phyloP scores from a whole-genome alignment of 2,888 invertebrate species.

The Sinotaia quadrata region DNA sequence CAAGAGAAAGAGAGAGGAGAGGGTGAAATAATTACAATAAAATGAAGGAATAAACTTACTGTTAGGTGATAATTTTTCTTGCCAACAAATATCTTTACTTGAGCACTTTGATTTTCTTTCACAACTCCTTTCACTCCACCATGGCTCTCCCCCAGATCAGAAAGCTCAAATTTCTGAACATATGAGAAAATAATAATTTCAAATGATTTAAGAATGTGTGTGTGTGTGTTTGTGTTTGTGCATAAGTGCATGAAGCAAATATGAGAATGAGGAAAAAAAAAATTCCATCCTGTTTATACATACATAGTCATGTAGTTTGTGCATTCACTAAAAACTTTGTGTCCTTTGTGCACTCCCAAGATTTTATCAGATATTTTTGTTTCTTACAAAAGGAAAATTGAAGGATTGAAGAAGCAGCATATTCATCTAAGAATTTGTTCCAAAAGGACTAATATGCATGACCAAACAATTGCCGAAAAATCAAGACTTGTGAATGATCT shows the following conservation, averaged over 20 bases:
- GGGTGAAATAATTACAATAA: background rate
- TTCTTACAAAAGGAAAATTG: no score
- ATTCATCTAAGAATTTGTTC: no score
- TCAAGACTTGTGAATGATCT: no score
- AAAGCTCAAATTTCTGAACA: conserved; percentile 49
- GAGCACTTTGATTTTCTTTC: conserved; percentile 10
- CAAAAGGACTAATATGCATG: no score
- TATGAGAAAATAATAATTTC: conserved; percentile 1
- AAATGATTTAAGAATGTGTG: no score
- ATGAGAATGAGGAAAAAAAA: background rate
- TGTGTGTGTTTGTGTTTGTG: background rate
- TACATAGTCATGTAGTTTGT: no score
- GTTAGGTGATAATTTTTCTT: conserved; percentile 13
- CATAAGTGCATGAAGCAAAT: background rate
- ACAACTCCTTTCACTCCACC: conserved; percentile 11
- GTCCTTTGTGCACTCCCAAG: no score
- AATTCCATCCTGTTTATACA: no score
- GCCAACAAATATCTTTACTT: conserved; percentile 6
- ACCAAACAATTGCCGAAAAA: no score
- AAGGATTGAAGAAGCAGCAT: no score
- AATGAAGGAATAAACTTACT: background rate
- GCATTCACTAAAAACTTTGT: no score
- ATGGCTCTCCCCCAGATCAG: conserved; percentile 16
- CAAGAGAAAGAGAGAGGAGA: background rate
- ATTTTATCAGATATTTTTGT: no score